Evolutionary conservation across 2,113 vertebrate genomes (phyloP).

Genomic region (Gadus macrocephalus): DNA sequence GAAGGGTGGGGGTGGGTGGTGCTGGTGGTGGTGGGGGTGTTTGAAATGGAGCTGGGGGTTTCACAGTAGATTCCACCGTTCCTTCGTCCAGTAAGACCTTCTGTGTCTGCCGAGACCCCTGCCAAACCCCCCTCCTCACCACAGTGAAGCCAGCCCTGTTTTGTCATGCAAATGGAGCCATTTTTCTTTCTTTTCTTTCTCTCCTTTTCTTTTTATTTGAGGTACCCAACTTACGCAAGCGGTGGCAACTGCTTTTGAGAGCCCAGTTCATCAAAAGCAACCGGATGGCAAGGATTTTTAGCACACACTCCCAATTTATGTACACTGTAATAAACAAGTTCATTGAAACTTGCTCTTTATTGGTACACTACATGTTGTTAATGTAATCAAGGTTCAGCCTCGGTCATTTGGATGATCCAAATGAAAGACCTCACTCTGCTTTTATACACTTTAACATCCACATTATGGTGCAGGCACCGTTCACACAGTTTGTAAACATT

Average conservation of each 20-base stretch:
- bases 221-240: constrained; percentile 69
- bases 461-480: too few relatives aligned
- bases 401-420: too few relatives aligned
- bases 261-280: constrained; percentile 57
- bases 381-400: too few relatives aligned
- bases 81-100: constrained; percentile 3
- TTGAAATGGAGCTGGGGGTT: too few relatives aligned
- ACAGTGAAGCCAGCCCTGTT: constrained; percentile 50
- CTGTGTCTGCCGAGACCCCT: constrained; percentile 24
- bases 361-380: too few relatives aligned
- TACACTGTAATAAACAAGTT: neutral
- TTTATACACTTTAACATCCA: too few relatives aligned
- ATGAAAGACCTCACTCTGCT: too few relatives aligned
- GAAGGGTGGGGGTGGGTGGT: too few relatives aligned
- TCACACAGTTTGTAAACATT: too few relatives aligned
- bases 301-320: constrained; percentile 42
- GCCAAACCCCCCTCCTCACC: constrained; percentile 26
- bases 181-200: constrained; percentile 46
- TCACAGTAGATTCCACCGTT: constrained; percentile 10
- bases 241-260: constrained; percentile 59
- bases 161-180: constrained; percentile 75
- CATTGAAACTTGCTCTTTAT: neutral
- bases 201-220: constrained; percentile 20
- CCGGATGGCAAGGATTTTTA: constrained; percentile 34
- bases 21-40: too few relatives aligned